Evolutionary conservation across 2,888 invertebrate genomes (phyloP).

Genomic region (Sympetrum striolatum): DNA sequence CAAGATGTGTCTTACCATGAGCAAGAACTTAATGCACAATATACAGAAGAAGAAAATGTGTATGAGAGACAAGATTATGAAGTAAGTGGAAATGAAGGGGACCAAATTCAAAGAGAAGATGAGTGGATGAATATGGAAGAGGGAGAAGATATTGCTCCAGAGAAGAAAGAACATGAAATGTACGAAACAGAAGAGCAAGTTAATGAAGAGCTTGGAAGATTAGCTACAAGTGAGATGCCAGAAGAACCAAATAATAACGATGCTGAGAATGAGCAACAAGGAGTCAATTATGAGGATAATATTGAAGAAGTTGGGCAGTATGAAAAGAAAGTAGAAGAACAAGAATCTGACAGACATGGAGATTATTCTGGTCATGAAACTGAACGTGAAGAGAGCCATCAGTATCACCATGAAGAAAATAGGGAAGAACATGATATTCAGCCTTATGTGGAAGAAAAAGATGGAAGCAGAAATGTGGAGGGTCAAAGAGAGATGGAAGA

Average conservation of each 20-base stretch:
- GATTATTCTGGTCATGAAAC: background rate
- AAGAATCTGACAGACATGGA: background rate
- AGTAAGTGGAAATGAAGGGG: background rate
- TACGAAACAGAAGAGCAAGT: background rate
- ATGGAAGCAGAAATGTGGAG: background rate
- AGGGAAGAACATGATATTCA: background rate
- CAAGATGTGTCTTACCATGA: background rate
- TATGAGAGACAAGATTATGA: background rate
- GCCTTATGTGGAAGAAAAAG: background rate
- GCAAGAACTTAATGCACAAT: background rate
- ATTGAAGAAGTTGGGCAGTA: background rate
- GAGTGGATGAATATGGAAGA: background rate
- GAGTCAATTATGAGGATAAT: background rate
- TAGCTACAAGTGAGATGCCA: background rate
- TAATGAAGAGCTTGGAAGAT: background rate
- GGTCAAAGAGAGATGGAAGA: background rate
- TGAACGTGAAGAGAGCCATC: too few species aligned
- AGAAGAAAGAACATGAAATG: background rate
- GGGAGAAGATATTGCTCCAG: background rate
- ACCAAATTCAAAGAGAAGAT: background rate
- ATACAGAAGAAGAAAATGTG: background rate
- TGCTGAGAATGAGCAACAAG: background rate
- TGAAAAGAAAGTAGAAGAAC: background rate
- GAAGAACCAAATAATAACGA: background rate
- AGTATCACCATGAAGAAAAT: background rate